Evolutionary conservation across 2,797 vertebrate genomes (phyloP).

Genomic region (Acipenser transmontanus): DNA sequence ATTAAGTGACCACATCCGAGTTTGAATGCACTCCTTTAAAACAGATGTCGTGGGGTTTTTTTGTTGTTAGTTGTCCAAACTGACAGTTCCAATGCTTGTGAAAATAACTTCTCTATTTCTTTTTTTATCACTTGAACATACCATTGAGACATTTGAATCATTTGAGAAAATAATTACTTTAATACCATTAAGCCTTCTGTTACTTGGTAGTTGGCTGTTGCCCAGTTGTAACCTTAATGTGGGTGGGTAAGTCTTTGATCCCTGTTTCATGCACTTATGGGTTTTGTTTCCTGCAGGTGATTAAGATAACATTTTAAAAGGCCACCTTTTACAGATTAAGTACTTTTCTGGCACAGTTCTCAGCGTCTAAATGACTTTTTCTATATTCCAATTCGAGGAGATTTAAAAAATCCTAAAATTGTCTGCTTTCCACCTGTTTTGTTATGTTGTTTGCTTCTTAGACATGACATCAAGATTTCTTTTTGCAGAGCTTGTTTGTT

Average conservation of each 20-base stretch:
- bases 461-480: too few species aligned
- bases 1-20: not conserved
- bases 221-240: conserved; percentile 47
- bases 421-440: too few species aligned
- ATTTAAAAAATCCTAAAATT: too few species aligned
- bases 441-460: too few species aligned
- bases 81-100: not conserved
- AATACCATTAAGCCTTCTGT: conserved; percentile 44
- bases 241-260: conserved; percentile 46
- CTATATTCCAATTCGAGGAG: too few species aligned
- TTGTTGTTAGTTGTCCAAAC: not conserved
- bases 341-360: conserved; percentile 30
- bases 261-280: conserved; percentile 30
- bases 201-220: conserved; percentile 42
- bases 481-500: too few species aligned
- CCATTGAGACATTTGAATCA: conserved; percentile 8
- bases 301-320: conserved; percentile 62
- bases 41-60: not conserved
- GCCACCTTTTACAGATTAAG: conserved; percentile 74
- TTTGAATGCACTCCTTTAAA: not conserved
- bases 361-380: not conserved
- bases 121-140: conserved; percentile 6
- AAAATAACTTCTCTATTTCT: conserved; percentile 2
- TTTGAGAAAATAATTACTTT: conserved; percentile 22
- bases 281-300: conserved; percentile 49